Evolutionary conservation across 2,888 invertebrate genomes (phyloP).

Genomic region (Andrena bicolor): DNA sequence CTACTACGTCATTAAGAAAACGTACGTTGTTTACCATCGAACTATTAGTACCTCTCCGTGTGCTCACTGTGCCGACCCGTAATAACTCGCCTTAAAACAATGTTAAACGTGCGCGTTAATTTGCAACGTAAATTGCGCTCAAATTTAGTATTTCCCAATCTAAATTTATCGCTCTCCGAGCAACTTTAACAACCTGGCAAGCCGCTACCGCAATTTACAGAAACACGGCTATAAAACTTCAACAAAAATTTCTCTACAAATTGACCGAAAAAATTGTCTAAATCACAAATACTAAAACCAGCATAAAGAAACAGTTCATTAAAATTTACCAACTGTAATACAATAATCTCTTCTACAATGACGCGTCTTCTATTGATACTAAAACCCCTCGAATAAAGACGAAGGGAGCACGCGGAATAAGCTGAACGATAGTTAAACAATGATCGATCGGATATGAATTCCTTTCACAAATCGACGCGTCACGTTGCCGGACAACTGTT

Average conservation of each 20-base stretch:
- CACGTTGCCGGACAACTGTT: background rate
- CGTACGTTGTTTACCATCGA: constrained; percentile 50
- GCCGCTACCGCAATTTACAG: background rate
- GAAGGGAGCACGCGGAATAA: background rate
- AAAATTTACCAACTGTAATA: too few species aligned
- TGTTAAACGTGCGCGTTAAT: constrained; percentile 43
- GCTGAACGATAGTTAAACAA: background rate
- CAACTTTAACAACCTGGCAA: background rate
- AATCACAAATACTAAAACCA: background rate
- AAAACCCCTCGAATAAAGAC: background rate
- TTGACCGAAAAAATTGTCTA: background rate
- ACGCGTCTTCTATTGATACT: background rate
- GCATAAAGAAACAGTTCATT: too few species aligned
- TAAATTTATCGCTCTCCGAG: constrained; percentile 24
- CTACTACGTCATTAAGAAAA: constrained; percentile 60
- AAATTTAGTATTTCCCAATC: constrained; percentile 31
- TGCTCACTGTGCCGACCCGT: background rate
- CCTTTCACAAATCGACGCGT: background rate
- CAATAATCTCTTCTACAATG: background rate
- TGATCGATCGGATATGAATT: background rate
- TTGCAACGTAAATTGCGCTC: constrained; percentile 31
- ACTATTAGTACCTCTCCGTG: constrained; percentile 39
- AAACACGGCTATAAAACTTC: background rate
- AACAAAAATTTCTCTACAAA: background rate
- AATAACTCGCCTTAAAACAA: constrained; percentile 35